Evolutionary conservation across 92 coral and sea anemone species (phyloP), one percentile per base, ranked within the genome.

Genomic region (Epizoanthus illoricatus): DNA sequence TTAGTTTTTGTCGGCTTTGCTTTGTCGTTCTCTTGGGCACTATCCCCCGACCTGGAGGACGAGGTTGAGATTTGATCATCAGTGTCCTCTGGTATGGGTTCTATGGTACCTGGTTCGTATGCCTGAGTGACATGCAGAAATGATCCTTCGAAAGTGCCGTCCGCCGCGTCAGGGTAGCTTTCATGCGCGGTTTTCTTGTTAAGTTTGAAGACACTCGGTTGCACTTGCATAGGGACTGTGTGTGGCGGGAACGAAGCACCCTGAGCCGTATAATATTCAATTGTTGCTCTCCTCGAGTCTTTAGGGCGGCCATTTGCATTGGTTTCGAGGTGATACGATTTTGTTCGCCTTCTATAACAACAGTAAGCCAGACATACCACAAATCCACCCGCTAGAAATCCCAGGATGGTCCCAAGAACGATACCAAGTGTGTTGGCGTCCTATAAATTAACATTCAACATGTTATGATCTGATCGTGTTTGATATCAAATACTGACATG

Each of bases 221-320:
- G 97, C 13, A 92, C 86, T 62, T 92, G 97, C 63, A 90, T 89
- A 1, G 97, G 94, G 3, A 93, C 73, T 2, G 97, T 92, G 71
- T 92, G 91, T 2, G 94, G 79, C 28, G 83, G 76, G 49, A 80
- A 87, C 12, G 84, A 74, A 5, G 85, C 65, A 23, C 80, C 85
- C n/a, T 86, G 90, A 18, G 90, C 83, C 12, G 88, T 66, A 58
- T 87, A 93, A 69, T 88, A 88, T 52, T 90, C 94, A 0, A 91
- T 85, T 63, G 83, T 85, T 33, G 97, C 85, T 23, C 97, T 89
- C 64, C 83, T 71, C 4, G 84, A 39, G 59, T 75, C 86, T 19
- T 74, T 88, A 3, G 72, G 47, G 5, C 75, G 80, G 60, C 68
- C 84, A 23, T 81, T 88, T 21, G 71, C 18, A 9, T 59, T 65